These are phyloP conservation scores for Damaliscus lunatus DNA, from an alignment of 2,113 vertebrate genomes.

Conservation along the genomic window DNA sequence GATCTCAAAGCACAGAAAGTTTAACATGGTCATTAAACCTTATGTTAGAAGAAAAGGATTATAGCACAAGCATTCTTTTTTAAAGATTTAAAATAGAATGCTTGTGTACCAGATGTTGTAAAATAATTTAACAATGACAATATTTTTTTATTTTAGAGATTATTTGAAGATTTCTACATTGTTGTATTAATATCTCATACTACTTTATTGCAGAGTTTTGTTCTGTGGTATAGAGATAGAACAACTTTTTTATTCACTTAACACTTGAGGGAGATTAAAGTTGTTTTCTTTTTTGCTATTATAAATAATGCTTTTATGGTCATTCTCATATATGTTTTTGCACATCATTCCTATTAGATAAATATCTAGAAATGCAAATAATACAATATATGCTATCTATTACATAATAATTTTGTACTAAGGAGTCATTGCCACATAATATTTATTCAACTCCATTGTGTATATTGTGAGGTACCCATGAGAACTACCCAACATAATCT, in stretches of 20 bases:
- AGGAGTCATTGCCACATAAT: not conserved
- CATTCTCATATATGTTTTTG: not conserved
- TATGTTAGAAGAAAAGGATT: not conserved
- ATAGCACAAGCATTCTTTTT: not conserved
- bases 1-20: not conserved
- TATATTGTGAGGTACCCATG: not conserved
- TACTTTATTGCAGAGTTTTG: not conserved
- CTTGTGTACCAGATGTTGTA: not conserved
- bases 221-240: not conserved
- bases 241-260: not conserved
- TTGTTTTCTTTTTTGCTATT: not conserved
- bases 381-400: not conserved
- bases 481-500: not conserved
- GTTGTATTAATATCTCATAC: not conserved
- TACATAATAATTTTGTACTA: not conserved
- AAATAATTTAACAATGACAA: not conserved
- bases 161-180: not conserved
- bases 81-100: not conserved
- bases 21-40: not conserved
- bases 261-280: not conserved
- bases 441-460: not conserved
- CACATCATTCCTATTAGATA: not conserved
- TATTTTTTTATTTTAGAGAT: slow-evolving; percentile 28
- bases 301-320: not conserved
- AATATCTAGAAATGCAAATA: not conserved